Percentiles rank a stretch among this genome's conserved stretches.
These are phyloP conservation scores for Centropyge bicolor DNA, from an alignment of 2,797 vertebrate genomes.

Conservation along the genomic window DNA sequence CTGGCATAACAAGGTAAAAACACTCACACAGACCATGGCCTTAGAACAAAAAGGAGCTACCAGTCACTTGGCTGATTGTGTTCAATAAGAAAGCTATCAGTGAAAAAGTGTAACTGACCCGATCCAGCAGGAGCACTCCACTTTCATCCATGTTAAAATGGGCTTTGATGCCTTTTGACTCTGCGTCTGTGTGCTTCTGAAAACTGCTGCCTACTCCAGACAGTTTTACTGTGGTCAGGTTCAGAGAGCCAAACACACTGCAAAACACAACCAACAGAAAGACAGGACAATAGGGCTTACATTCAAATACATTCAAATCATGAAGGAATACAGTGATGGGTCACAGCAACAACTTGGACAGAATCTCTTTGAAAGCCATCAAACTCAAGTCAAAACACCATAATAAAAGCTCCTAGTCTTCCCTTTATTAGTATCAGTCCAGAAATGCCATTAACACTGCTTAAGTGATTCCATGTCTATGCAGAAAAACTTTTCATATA, in stretches of 20 bases:
- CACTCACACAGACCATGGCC: background rate
- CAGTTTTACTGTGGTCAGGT: slow-evolving; percentile 94
- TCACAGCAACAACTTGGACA: background rate
- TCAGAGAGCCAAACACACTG: slow-evolving; percentile 94
- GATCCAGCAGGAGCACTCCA: slow-evolving; percentile 91
- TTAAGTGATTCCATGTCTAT: background rate
- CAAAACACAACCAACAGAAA: background rate
- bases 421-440: background rate
- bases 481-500: background rate
- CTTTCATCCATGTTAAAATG: slow-evolving; percentile 99
- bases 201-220: slow-evolving; percentile 94
- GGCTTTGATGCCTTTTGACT: slow-evolving; percentile 98
- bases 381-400: background rate
- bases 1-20: background rate
- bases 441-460: background rate
- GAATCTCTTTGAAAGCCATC: background rate
- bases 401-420: background rate
- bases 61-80: background rate
- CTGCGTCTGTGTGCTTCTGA: slow-evolving; percentile 90
- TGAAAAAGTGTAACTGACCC: slow-evolving; percentile 82
- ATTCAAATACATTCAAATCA: slow-evolving; percentile 1
- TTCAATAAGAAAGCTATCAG: background rate
- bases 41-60: background rate
- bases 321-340: background rate
- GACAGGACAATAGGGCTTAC: background rate